Evolutionary conservation across 1,140 invertebrate genomes (phyloP).

Genomic region (Magallana angulata): DNA sequence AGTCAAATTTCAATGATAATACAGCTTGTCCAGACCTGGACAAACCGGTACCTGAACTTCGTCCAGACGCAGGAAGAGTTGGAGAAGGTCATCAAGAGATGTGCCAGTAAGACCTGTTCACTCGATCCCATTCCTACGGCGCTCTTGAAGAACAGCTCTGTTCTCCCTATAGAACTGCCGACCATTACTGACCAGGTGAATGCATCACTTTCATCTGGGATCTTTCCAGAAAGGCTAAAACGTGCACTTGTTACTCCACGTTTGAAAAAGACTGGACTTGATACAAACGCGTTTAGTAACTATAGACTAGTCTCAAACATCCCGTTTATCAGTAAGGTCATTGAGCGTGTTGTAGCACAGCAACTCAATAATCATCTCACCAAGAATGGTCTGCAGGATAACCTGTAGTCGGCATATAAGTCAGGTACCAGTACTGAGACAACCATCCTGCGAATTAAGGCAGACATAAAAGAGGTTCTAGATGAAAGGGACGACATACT

Average conservation of each 20-base stretch:
- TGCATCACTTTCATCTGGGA: no score
- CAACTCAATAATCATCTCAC: constrained; percentile 1
- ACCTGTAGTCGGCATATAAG: constrained; percentile 1
- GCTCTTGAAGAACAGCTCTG: background rate
- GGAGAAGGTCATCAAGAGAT: background rate
- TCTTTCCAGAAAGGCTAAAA: constrained; percentile 41
- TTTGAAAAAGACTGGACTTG: constrained; percentile 51
- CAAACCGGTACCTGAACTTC: no score
- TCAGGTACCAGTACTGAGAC: constrained; percentile 20
- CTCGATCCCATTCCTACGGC: background rate
- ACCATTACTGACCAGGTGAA: background rate
- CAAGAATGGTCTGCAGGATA: constrained; percentile 7
- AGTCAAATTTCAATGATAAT: no score
- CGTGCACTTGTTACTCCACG: constrained; percentile 39
- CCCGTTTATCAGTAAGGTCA: constrained; percentile 47
- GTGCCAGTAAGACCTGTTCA: background rate
- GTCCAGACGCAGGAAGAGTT: no score
- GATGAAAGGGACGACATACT: background rate
- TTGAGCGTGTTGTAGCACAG: constrained; percentile 38
- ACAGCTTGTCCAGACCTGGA: no score
- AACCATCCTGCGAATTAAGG: background rate
- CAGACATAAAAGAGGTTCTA: background rate
- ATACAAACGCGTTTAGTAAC: constrained; percentile 51
- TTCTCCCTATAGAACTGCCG: background rate
- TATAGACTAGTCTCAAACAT: constrained; percentile 58